Percentiles rank a stretch among this genome's conserved stretches.
phyloP scores from a whole-genome alignment of 2,797 vertebrate species.

The Labroides dimidiatus region DNA sequence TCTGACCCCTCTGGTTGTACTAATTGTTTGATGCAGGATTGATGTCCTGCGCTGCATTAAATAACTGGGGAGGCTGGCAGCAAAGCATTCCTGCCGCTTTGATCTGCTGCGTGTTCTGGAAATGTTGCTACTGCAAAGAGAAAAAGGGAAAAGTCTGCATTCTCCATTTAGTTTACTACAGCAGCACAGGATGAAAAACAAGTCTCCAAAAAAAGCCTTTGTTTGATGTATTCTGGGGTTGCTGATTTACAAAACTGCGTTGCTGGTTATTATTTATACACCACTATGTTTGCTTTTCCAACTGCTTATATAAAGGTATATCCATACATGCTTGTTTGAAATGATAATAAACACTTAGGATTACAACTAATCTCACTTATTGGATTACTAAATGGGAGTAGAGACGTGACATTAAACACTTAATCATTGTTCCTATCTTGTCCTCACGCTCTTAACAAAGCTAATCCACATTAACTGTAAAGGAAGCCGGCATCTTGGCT shows the following conservation, averaged over 20 bases:
- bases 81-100: conserved; percentile 31
- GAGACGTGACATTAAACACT: neutral
- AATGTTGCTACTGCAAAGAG: conserved; percentile 14
- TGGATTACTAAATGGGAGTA: conserved; percentile 7
- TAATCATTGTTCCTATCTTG: conserved; percentile 2
- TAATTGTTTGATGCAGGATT: conserved; percentile 85
- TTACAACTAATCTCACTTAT: neutral
- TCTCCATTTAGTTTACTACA: conserved; percentile 1
- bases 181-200: neutral
- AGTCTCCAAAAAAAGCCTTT: neutral
- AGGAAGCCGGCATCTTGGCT: conserved; percentile 15
- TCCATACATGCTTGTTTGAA: neutral
- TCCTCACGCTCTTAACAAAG: neutral
- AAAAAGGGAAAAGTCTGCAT: neutral
- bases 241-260: too few species aligned
- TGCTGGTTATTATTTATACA: neutral
- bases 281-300: neutral
- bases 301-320: neutral
- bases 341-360: neutral
- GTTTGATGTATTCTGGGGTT: too few species aligned
- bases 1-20: conserved; percentile 80
- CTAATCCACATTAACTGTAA: conserved; percentile 25
- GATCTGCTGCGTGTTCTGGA: conserved; percentile 52
- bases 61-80: conserved; percentile 59
- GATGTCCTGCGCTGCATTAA: conserved; percentile 80